These are phyloP conservation scores for Acronicta leporina DNA, from an alignment of 2,888 invertebrate species.

Conservation along the genomic window DNA sequence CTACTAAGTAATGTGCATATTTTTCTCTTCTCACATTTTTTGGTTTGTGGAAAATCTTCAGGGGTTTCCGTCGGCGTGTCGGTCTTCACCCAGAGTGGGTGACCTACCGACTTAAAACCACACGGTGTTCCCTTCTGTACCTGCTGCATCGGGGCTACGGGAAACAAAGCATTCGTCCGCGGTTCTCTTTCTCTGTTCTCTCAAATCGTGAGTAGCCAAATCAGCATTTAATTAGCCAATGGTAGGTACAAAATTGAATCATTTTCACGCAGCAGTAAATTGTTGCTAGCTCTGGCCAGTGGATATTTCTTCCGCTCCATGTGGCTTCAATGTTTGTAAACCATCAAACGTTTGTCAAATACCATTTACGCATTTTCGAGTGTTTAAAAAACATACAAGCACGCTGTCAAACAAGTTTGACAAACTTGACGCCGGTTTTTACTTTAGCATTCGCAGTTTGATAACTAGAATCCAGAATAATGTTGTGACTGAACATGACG, in stretches of 20 bases:
- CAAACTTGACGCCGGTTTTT: conserved; percentile 51
- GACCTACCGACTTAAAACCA: too few relatives aligned
- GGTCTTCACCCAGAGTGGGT: too few relatives aligned
- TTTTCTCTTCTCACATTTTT: too few relatives aligned
- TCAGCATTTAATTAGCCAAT: not conserved
- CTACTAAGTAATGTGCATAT: too few relatives aligned
- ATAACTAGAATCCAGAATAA: conserved; percentile 9
- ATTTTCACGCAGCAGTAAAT: conserved; percentile 13
- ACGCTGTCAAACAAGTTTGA: conserved; percentile 56
- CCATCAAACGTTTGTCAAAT: conserved; percentile 50
- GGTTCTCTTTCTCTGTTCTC: too few relatives aligned
- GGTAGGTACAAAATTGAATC: conserved; percentile 7
- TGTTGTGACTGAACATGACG: not conserved
- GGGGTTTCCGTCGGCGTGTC: too few relatives aligned
- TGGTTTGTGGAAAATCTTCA: too few relatives aligned
- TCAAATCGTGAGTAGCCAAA: too few relatives aligned
- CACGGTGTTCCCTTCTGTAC: too few relatives aligned
- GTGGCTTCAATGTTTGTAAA: conserved; percentile 52
- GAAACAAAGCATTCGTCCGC: too few relatives aligned
- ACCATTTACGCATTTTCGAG: conserved; percentile 52
- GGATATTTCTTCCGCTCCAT: conserved; percentile 29
- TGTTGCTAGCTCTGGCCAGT: conserved; percentile 12
- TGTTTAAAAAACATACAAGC: conserved; percentile 54
- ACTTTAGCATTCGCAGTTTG: conserved; percentile 29
- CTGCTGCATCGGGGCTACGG: too few relatives aligned